Percentiles rank a stretch among this genome's conserved stretches.
phyloP scores from a whole-genome alignment of 2,888 invertebrate genomes.

The Drosophila kambysellisi region DNA sequence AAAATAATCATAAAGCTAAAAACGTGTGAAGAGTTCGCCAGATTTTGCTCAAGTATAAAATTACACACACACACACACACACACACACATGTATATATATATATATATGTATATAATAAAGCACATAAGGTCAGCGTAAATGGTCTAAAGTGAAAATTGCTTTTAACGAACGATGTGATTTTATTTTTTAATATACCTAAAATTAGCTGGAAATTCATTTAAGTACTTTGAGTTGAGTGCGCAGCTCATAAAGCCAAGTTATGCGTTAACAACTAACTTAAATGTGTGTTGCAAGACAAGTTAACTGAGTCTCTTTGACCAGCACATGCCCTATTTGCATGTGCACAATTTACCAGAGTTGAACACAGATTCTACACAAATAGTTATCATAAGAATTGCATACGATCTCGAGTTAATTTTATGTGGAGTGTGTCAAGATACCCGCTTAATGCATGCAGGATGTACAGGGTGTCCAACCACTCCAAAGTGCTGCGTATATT shows the following conservation, averaged over 20 bases:
- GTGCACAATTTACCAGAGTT: background rate
- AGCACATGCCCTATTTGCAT: background rate
- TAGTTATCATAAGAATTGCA: background rate
- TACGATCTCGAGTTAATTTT: background rate
- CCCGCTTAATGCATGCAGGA: background rate
- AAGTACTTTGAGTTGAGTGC: background rate
- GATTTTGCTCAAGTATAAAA: constrained; percentile 29
- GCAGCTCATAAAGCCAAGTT: constrained; percentile 1
- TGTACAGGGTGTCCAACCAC: background rate
- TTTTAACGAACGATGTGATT: constrained; percentile 9
- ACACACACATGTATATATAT: background rate
- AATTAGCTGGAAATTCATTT: constrained; percentile 26
- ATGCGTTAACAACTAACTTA: background rate
- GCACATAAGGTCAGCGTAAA: constrained; percentile 13
- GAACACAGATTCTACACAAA: background rate
- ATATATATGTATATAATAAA: no score
- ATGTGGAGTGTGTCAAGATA: background rate
- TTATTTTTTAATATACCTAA: background rate
- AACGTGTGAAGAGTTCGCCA: constrained; percentile 34
- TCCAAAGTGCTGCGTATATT: background rate
- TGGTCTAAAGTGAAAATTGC: constrained; percentile 7
- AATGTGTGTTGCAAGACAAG: constrained; percentile 6
- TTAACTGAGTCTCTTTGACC: background rate
- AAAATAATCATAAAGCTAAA: constrained; percentile 43
- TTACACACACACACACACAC: background rate